These are phyloP conservation scores for Petrocephalus microphthalmus DNA, from an alignment of 2,113 vertebrate genomes.

Conservation along the genomic window DNA sequence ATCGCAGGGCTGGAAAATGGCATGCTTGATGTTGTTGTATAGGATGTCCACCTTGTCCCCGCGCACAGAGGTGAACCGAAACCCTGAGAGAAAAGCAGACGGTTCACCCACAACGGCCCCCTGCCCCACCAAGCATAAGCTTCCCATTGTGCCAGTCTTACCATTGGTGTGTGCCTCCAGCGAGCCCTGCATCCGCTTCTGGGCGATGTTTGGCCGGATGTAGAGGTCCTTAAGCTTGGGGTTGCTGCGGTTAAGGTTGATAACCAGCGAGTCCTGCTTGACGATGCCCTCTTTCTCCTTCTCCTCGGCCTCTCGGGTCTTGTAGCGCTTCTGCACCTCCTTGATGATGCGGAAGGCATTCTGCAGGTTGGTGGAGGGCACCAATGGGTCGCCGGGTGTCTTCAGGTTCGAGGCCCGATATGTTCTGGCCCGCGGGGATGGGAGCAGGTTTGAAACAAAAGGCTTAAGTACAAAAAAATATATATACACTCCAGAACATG, in stretches of 20 bases:
- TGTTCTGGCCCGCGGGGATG: constrained; percentile 57
- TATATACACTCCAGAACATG: neutral
- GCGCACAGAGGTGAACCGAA: constrained; percentile 88
- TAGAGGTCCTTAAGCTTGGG: constrained; percentile 92
- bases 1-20: constrained; percentile 88
- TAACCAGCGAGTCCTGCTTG: constrained; percentile 86
- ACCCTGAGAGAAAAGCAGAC: constrained; percentile 57
- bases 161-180: constrained; percentile 87
- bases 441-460: neutral
- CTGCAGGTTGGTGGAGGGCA: constrained; percentile 88
- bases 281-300: constrained; percentile 96
- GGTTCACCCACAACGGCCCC: neutral
- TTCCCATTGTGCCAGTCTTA: constrained; percentile 29
- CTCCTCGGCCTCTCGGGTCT: constrained; percentile 86
- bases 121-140: neutral
- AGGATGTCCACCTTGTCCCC: constrained; percentile 94
- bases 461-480: neutral
- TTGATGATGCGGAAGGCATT: constrained; percentile 94
- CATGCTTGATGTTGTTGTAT: constrained; percentile 94
- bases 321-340: constrained; percentile 92
- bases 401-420: constrained; percentile 91
- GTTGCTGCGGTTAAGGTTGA: constrained; percentile 91
- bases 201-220: constrained; percentile 88
- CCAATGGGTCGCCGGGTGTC: constrained; percentile 73
- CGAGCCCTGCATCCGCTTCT: constrained; percentile 91